Percentiles rank a stretch among this genome's conserved stretches.
Evolutionary conservation across 2,888 invertebrate genomes (phyloP).

Genomic region (Temnothorax ravouxi): DNA sequence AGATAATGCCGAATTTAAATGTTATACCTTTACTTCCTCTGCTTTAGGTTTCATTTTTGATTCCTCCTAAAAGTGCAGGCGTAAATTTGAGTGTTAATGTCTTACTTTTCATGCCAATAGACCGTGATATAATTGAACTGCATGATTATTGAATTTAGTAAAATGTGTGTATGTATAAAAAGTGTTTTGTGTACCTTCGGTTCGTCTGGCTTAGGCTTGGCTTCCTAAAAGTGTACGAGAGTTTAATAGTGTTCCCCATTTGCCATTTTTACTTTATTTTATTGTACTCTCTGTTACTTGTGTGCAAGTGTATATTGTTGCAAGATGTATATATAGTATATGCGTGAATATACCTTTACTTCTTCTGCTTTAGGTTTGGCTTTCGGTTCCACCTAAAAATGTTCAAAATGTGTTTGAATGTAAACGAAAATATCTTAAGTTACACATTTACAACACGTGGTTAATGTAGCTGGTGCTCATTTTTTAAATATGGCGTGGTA

Average conservation of each 20-base stretch:
- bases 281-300: neutral
- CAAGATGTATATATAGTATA: neutral
- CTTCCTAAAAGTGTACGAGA: conserved; percentile 71
- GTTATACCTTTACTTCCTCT: conserved; percentile 73
- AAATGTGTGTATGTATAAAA: neutral
- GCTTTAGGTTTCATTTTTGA: conserved; percentile 54
- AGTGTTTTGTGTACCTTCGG: conserved; percentile 62
- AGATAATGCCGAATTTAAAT: conserved; percentile 17
- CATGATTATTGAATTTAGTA: conserved; percentile 2
- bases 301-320: neutral
- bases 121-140: neutral
- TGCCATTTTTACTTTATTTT: neutral
- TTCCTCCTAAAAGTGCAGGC: conserved; percentile 67
- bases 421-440: conserved; percentile 10
- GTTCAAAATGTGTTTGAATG: conserved; percentile 29
- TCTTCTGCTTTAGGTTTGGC: conserved; percentile 69
- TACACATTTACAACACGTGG: neutral
- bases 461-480: conserved; percentile 20
- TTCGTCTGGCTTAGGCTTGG: conserved; percentile 66
- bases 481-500: neutral
- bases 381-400: conserved; percentile 55
- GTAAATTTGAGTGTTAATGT: conserved; percentile 17
- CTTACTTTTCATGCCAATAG: neutral
- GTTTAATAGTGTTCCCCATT: conserved; percentile 11
- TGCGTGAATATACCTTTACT: conserved; percentile 73